A percentile compares a stretch with the other conserved stretches of the same genome.
These are phyloP conservation scores for Pachliopta kotzebuea DNA, from an alignment of 2,888 invertebrate genomes.

Conservation along the genomic window DNA sequence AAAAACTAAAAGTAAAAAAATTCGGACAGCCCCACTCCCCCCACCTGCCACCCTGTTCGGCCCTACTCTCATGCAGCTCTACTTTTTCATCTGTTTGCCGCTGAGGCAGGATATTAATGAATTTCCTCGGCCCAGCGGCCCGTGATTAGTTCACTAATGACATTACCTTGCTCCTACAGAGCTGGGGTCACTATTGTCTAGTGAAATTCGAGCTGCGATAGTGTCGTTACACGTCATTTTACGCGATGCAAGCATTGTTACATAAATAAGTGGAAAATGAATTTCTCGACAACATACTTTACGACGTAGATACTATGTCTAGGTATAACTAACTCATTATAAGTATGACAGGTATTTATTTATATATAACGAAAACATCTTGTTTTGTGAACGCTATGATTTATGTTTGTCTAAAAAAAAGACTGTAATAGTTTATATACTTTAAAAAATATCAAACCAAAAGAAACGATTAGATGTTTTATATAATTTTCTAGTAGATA, in stretches of 20 bases:
- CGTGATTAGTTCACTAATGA: conserved; percentile 84
- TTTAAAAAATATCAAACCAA: too few species aligned
- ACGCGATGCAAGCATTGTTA: background rate
- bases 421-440: too few species aligned
- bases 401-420: too few species aligned
- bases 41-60: conserved; percentile 31
- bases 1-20: conserved; percentile 35
- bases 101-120: conserved; percentile 84
- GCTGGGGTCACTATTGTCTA: conserved; percentile 45
- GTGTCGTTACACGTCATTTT: background rate
- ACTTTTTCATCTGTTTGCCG: conserved; percentile 56
- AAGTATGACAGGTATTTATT: background rate
- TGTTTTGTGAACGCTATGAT: too few species aligned
- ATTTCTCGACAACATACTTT: background rate
- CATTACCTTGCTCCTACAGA: conserved; percentile 75
- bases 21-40: conserved; percentile 30
- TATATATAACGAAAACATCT: too few species aligned
- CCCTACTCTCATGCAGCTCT: conserved; percentile 33
- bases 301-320: too few species aligned
- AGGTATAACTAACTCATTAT: background rate
- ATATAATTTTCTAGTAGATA: too few species aligned
- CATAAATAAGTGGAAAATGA: background rate
- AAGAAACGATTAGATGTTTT: too few species aligned
- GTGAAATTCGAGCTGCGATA: conserved; percentile 34
- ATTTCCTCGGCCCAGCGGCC: conserved; percentile 84